Evolutionary conservation across 2,888 invertebrate species (phyloP).

Genomic region (Drosophila anomalipes): DNA sequence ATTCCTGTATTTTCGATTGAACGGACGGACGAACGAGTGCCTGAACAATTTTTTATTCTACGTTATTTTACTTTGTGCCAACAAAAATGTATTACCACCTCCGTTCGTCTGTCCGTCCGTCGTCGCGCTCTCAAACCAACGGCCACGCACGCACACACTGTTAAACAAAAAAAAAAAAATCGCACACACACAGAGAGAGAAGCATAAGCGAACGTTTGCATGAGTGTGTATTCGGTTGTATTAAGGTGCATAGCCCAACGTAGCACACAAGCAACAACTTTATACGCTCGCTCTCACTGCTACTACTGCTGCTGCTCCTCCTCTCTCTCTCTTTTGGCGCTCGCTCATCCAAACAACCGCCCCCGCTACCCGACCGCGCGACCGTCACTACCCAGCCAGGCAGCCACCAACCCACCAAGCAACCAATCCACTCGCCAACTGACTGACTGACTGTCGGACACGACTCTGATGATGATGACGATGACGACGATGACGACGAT

Average conservation of each 20-base stretch:
- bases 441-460: constrained; percentile 57
- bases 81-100: constrained; percentile 75
- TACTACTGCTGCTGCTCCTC: constrained; percentile 6
- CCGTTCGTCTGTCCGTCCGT: constrained; percentile 8
- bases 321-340: constrained; percentile 56
- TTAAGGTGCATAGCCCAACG: constrained; percentile 60
- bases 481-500: constrained; percentile 40
- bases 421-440: constrained; percentile 58
- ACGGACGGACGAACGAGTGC: neutral
- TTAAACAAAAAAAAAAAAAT: constrained; percentile 3
- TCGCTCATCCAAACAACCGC: constrained; percentile 53
- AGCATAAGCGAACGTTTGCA: neutral
- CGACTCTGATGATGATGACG: constrained; percentile 21
- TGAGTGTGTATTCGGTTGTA: constrained; percentile 32
- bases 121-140: constrained; percentile 23
- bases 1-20: constrained; percentile 25
- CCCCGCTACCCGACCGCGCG: constrained; percentile 33
- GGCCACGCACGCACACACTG: constrained; percentile 50
- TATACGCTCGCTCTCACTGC: constrained; percentile 49
- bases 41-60: constrained; percentile 55
- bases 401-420: constrained; percentile 34
- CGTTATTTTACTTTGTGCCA: constrained; percentile 79
- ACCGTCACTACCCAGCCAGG: constrained; percentile 20
- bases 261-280: constrained; percentile 55
- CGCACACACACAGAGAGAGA: constrained; percentile 18